These are phyloP conservation scores for Loxodonta africana DNA, from an alignment of 2,113 vertebrate genomes.

Conservation along the genomic window DNA sequence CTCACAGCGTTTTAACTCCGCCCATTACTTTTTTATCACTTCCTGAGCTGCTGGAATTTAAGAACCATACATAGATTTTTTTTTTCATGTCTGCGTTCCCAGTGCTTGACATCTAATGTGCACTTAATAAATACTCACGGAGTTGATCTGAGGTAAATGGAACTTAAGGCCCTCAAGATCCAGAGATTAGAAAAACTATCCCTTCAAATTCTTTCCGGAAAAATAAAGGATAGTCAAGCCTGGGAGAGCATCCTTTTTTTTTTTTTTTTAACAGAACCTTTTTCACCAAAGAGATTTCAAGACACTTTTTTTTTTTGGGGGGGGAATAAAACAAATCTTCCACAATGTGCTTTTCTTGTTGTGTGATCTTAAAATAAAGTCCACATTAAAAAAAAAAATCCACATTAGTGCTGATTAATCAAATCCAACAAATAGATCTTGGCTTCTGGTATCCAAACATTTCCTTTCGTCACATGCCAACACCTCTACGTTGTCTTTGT, in stretches of 20 bases:
- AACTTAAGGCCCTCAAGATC: neutral
- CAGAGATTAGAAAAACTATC: neutral
- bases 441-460: neutral
- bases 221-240: conserved; percentile 15
- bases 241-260: neutral
- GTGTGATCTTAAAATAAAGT: conserved; percentile 63
- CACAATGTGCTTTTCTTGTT: conserved; percentile 9
- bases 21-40: neutral
- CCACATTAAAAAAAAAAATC: conserved; percentile 59
- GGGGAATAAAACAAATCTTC: neutral
- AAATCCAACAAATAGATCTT: conserved; percentile 34
- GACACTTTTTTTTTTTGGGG: neutral
- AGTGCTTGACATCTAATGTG: neutral
- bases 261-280: neutral
- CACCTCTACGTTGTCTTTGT: conserved; percentile 71
- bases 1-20: neutral
- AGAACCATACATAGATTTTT: neutral
- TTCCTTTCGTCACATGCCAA: conserved; percentile 51
- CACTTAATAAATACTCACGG: neutral
- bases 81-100: neutral
- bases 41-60: neutral
- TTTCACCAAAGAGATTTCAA: neutral
- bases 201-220: conserved; percentile 51
- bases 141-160: neutral
- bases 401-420: conserved; percentile 53